Evolutionary conservation across 2,113 vertebrate species (phyloP).

Genomic region (Prinia subflava): DNA sequence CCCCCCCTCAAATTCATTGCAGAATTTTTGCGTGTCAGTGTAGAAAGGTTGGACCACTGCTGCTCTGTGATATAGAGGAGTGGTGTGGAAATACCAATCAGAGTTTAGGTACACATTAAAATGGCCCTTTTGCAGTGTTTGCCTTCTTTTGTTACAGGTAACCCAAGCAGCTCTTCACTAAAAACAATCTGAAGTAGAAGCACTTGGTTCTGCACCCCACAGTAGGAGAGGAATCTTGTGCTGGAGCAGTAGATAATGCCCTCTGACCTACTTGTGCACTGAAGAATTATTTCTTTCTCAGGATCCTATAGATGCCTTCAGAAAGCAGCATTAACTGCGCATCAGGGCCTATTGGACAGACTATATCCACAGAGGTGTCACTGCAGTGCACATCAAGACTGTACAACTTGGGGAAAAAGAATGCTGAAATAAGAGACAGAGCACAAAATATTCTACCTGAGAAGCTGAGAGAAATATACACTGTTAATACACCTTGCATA

Average conservation of each 20-base stretch:
- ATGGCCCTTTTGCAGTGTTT: not conserved
- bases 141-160: not conserved
- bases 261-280: not conserved
- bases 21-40: not conserved
- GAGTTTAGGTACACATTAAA: not conserved
- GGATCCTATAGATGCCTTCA: not conserved
- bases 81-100: not conserved
- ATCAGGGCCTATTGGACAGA: not conserved
- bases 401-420: not conserved
- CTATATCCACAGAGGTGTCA: not conserved
- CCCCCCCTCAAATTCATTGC: not conserved
- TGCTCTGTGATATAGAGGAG: not conserved
- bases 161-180: not conserved
- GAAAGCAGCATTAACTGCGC: not conserved
- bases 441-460: not conserved
- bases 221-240: not conserved
- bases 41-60: not conserved
- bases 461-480: not conserved
- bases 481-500: not conserved
- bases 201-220: not conserved
- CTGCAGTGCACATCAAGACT: not conserved
- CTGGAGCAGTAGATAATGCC: not conserved
- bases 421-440: not conserved
- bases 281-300: not conserved
- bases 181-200: not conserved